Evolutionary conservation across 1,140 invertebrate species (phyloP), one percentile per base, ranked within the genome.

Genomic region (Helicorthomorpha holstii): DNA sequence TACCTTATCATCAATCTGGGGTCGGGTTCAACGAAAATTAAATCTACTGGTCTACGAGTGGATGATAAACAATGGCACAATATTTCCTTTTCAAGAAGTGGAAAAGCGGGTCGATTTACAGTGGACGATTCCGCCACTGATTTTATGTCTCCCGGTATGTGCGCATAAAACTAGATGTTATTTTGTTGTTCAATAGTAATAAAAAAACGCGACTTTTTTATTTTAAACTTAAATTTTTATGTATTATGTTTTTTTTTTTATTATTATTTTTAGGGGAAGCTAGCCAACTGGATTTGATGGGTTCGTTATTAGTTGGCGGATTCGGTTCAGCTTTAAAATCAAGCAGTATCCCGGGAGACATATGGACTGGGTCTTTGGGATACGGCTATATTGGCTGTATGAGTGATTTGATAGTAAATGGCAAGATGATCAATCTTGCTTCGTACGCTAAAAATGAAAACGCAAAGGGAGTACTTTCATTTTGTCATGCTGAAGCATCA

Each of bases 301-400:
- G 90, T 0, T 79, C 85, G 16, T 71, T 97, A 50, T 95, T 82
- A 63, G 78, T 97, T 3, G 94, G 93, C 1, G 88, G 88, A 2
- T 72, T 89, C 7, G 86, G 86, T 0, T 56, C 53, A 50, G 64
- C 58, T 46, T 59, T 46, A 49, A 61, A 57, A 45, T 62, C 52
- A 10, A 71, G 83, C 10, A 75, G 76, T 4, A 76, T 87, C 25
- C 90, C 92, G 2, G 76, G 84, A 1, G 83, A 85, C 26, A 66
- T 98, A 34, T 98, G 93, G 92, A 85, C 88, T 2, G 89, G 83
- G 0, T 80, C 83, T 3, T 67, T 96, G 23, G 76, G 83, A 49
- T 80, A 87, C 60, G 94, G 94, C 14, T 98, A 86, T 63, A 87
- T 96, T 1, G 95, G 94, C 2, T 98, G 94, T 66, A 76, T 98